Base-by-base conservation (phyloP, 2,113 vertebrate genomes). In the Saccopteryx bilineata region DNA sequence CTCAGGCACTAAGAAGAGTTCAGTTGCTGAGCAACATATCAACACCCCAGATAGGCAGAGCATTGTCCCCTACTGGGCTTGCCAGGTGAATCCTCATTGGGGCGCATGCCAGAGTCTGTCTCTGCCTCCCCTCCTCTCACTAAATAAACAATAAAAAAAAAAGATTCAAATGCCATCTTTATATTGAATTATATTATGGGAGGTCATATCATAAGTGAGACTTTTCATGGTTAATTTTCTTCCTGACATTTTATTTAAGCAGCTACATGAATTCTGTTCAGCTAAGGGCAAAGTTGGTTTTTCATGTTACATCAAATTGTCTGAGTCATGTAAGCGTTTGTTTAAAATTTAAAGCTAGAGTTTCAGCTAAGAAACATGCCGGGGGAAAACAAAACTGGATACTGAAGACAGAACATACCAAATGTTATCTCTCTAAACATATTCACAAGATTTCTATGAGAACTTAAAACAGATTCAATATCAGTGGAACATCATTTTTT, bases 271-370 rank as follows among this genome's bases (percentile, higher is more conserved):
- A 10, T 85, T 94, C 71, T 65, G 23, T 84, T 95, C 76, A 90
- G 69, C 69, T 89, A n/a, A 5, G 24, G 33, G 50, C 50, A 94
- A 86, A 65, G 61, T 31, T 80, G 23, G 46, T 87, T 39, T 90
- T 94, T 94, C 39, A 39, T 68, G 69, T 94, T 81, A 85, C 7
- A 82, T 81, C 61, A 87, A 84, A 87, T 56, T 80, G 24, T 90
- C 87, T 94, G 58, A 90, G 31, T 92, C 80, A 90, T 54, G n/a
- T 31, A 78, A 69, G 17, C 33, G 28, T 93, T 82, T 87, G 48
- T 79, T 96, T 90, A 93, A 96, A 86, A 81, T 92, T 87, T 90
- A 93, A 95, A 97, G 75, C 19, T 39, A 96, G 65, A 86, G 28
- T 9, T 86, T 92, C 33, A 65, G 23, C 56, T 89, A 60, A 68